These are phyloP conservation scores for Triops cancriformis DNA, from an alignment of 1,140 invertebrate genomes.

Conservation along the genomic window DNA sequence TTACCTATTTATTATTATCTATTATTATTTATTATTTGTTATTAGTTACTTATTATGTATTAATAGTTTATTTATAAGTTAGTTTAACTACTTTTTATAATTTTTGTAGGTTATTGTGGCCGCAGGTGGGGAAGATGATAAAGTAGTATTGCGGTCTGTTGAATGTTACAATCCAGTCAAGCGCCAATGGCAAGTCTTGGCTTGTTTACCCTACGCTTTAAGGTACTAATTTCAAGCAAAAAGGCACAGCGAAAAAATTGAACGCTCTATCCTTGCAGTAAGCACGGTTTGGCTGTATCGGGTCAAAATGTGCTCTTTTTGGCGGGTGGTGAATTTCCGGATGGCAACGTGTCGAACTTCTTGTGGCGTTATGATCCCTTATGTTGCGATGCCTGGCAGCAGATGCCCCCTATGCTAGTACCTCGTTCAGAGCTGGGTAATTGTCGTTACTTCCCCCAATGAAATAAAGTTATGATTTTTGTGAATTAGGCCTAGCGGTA, in stretches of 20 bases:
- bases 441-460: not conserved
- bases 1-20: no score
- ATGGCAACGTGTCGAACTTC: conserved; percentile 44
- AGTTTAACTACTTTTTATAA: no score
- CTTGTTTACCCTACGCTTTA: conserved; percentile 44
- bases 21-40: no score
- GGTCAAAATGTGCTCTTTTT: conserved; percentile 49
- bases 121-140: conserved; percentile 50
- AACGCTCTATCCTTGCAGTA: conserved; percentile 39
- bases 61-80: no score
- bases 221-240: no score
- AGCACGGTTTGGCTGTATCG: conserved; percentile 47
- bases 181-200: conserved; percentile 39
- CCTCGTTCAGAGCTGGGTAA: conserved; percentile 46
- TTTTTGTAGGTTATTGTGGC: conserved; percentile 45
- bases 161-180: conserved; percentile 45
- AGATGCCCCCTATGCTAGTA: conserved; percentile 46
- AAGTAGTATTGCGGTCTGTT: conserved; percentile 47
- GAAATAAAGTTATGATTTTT: conserved; percentile 20
- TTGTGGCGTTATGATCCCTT: conserved; percentile 49
- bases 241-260: no score
- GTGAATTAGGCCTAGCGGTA: conserved; percentile 41
- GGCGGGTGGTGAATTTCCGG: conserved; percentile 50
- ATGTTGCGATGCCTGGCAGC: conserved; percentile 44
- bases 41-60: no score